Evolutionary conservation across 2,113 vertebrate species (phyloP), one percentile per base, ranked within the genome.

Genomic region (Rhadina sibilatrix): DNA sequence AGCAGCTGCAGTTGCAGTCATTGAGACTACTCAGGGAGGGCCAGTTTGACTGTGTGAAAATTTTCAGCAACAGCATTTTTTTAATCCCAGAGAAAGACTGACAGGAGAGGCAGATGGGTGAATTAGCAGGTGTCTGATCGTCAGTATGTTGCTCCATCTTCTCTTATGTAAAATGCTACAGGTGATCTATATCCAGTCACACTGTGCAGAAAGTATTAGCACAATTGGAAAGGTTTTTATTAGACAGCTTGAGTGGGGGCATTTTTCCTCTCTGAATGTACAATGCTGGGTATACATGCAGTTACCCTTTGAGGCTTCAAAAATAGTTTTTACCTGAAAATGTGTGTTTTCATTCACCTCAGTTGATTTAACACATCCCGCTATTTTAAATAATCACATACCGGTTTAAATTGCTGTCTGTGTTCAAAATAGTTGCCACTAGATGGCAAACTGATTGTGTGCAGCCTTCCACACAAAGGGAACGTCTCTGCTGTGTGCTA

Each of bases 371-470:
- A 80, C 33, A 35, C 23, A 74, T 9, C 22, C 47, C 1, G 9
- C 25, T 61, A 61, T 85, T 83, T 57, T 77, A 91, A 87, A 57
- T 75, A 50, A 50, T 63, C 37, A 35, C 24, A 25, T 27, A 11
- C 60, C 1, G n/a, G 18, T 69, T 70, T n/a, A 78, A 82, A 93
- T 86, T 70, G 76, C 49, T 38, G 24, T 93, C 93, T 96, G 93
- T 94, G 71, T 87, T 97, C 69, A 92, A 97, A 97, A 96, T 91
- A 97, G 90, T 84, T 98, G 91, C 98, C 98, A 97, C 98, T 97
- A 98, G 98, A 97, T 98, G 98, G 98, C 98, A 97, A 98, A 96
- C 97, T 33, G 79, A 98, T 94, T 90, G 95, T 96, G 87, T 56
- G 93, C 78, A 93, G 70, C 76, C 96, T 92, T 90, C 81, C 92